Conservation (phyloP, 2,888 invertebrate genomes). For the Teleogryllus oceanicus region DNA sequence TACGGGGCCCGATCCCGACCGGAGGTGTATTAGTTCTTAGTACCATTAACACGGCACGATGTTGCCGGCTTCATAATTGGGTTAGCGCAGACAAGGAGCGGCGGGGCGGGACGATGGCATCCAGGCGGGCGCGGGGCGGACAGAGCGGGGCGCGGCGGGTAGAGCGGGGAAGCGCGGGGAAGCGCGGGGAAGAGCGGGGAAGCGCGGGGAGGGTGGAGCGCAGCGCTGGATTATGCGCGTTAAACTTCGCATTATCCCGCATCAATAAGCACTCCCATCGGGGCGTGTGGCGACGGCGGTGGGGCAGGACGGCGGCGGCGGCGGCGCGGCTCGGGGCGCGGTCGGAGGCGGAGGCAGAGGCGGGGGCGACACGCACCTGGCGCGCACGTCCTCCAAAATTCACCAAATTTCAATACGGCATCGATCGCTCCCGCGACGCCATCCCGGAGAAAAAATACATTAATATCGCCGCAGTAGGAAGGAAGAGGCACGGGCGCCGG, state of each 20-base stretch:
- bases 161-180: not conserved
- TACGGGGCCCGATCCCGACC: not conserved
- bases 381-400: not conserved
- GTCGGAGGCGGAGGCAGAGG: not conserved
- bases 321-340: not conserved
- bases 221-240: not conserved
- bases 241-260: constrained; percentile 18
- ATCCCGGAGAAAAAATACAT: not conserved
- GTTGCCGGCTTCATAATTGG: not conserved
- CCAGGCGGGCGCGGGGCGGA: not conserved
- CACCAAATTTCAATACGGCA: not conserved
- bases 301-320: not conserved
- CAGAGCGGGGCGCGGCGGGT: not conserved
- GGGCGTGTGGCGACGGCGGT: not conserved
- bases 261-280: constrained; percentile 1
- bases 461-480: not conserved
- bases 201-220: not conserved
- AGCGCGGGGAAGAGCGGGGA: not conserved
- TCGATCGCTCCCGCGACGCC: not conserved
- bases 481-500: not conserved
- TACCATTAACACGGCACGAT: constrained; percentile 18
- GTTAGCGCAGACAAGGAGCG: not conserved
- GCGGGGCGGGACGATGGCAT: not conserved
- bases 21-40: not conserved
- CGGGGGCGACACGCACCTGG: not conserved